Conservation (phyloP, 2,113 vertebrate genomes). For the Cettia cetti region DNA sequence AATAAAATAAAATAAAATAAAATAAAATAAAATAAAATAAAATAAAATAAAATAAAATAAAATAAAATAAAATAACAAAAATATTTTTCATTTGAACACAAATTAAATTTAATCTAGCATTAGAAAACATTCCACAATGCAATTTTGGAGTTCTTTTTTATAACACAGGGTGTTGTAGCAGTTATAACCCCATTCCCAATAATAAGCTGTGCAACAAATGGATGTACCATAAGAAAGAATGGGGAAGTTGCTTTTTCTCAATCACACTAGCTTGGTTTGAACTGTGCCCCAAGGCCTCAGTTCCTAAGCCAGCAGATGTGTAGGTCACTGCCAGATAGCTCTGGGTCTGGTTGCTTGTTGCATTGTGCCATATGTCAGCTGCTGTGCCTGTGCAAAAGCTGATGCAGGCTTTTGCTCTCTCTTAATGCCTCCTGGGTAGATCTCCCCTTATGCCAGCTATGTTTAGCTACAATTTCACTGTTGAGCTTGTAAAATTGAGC, state of each 20-base stretch:
- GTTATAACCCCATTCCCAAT: not conserved
- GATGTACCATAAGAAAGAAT: not conserved
- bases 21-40: too few relatives aligned
- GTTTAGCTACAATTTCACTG: not conserved
- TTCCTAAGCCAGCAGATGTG: not conserved
- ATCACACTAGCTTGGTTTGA: not conserved
- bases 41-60: too few relatives aligned
- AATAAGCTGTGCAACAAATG: not conserved
- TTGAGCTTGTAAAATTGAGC: not conserved
- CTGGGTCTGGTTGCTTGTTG: conserved; percentile 7
- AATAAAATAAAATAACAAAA: not conserved
- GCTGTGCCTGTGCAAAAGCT: not conserved
- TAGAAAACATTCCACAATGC: not conserved
- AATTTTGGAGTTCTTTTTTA: not conserved
- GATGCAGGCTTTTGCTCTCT: not conserved
- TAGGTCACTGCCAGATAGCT: conserved; percentile 17
- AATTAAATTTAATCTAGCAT: not conserved
- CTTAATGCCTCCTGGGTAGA: not conserved
- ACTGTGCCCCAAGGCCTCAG: not conserved
- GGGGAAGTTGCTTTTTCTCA: not conserved
- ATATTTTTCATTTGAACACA: not conserved
- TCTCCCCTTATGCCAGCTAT: not conserved
- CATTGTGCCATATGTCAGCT: conserved; percentile 15
- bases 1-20: too few relatives aligned
- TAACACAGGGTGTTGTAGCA: not conserved